Evolutionary conservation across 2,113 vertebrate genomes (phyloP).

Genomic region (Cheilinus undulatus): DNA sequence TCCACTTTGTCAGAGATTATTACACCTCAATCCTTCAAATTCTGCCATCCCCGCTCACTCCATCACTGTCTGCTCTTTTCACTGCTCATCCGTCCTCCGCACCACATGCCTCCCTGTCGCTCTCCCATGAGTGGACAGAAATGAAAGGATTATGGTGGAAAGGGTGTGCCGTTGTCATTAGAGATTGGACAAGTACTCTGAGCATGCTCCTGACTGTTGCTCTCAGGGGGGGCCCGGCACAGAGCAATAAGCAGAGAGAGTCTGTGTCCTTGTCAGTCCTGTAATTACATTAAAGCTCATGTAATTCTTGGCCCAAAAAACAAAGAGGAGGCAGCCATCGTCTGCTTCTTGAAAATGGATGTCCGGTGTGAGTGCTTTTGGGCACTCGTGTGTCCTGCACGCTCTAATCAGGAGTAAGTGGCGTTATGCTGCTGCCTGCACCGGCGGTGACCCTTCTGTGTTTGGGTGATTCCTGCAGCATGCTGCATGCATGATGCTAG

Average conservation of each 20-base stretch:
- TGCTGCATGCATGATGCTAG: slow-evolving; percentile 20
- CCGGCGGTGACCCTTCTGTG: background rate
- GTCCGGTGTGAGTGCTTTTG: background rate
- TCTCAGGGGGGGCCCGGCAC: slow-evolving; percentile 61
- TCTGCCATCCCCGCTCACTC: slow-evolving; percentile 9
- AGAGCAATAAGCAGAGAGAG: slow-evolving; percentile 75
- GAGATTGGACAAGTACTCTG: slow-evolving; percentile 76
- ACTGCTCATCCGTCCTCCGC: slow-evolving; percentile 8
- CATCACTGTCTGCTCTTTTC: slow-evolving; percentile 24
- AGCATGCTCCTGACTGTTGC: slow-evolving; percentile 55
- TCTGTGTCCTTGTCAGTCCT: slow-evolving; percentile 78
- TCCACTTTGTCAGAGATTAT: slow-evolving; percentile 28
- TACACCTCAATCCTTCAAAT: slow-evolving; percentile 39
- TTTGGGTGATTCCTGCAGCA: slow-evolving; percentile 7
- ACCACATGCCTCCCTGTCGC: slow-evolving; percentile 44
- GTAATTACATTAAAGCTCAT: slow-evolving; percentile 81
- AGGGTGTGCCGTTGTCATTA: slow-evolving; percentile 76
- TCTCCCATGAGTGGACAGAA: slow-evolving; percentile 62
- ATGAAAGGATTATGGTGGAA: slow-evolving; percentile 71
- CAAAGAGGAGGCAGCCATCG: slow-evolving; percentile 25
- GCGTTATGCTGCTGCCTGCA: background rate
- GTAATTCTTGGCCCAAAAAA: slow-evolving; percentile 69
- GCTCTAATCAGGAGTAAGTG: background rate
- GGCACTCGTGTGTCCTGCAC: background rate
- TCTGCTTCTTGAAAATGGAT: slow-evolving; percentile 1